phyloP scores from a whole-genome alignment of 2,113 vertebrate species.

The cattle (Bos taurus) region DNA sequence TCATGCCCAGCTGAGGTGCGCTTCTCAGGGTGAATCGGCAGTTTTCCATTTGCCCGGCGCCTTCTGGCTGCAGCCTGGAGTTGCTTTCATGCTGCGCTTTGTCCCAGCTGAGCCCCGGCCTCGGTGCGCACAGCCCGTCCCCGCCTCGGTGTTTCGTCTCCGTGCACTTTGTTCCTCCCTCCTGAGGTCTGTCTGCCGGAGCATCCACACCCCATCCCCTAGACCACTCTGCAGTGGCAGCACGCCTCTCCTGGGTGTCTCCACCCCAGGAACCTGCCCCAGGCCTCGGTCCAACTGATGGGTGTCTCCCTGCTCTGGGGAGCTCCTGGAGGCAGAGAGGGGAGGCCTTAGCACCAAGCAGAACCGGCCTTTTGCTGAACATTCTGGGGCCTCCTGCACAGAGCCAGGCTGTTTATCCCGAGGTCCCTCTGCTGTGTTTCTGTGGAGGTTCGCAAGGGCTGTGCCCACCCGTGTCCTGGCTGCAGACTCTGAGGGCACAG shows the following conservation, averaged over 20 bases:
- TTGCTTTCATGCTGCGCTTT: rapidly evolving
- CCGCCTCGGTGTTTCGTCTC: no score
- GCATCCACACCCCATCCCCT: rapidly evolving
- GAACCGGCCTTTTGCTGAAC: rapidly evolving
- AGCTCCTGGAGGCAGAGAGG: not conserved
- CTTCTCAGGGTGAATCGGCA: rapidly evolving
- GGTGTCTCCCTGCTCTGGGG: not conserved
- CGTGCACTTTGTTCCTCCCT: rapidly evolving
- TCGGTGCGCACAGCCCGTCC: rapidly evolving
- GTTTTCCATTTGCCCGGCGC: rapidly evolving
- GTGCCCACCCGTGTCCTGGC: rapidly evolving
- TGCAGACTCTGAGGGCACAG: no score
- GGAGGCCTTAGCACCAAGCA: rapidly evolving
- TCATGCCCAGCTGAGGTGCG: rapidly evolving
- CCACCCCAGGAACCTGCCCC: not conserved
- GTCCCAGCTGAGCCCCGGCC: not conserved
- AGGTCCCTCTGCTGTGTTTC: not conserved
- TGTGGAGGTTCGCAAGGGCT: rapidly evolving
- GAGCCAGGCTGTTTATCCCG: rapidly evolving
- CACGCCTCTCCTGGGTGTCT: not conserved
- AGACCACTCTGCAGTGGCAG: not conserved
- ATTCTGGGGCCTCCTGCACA: rapidly evolving
- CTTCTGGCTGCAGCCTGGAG: not conserved
- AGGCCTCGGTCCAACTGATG: not conserved
- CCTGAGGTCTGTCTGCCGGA: rapidly evolving